A percentile compares a stretch with the other conserved stretches of the same genome.
These are phyloP conservation scores for Sternarchorhynchus goeldii DNA, from an alignment of 2,797 vertebrate species.

Conservation along the genomic window DNA sequence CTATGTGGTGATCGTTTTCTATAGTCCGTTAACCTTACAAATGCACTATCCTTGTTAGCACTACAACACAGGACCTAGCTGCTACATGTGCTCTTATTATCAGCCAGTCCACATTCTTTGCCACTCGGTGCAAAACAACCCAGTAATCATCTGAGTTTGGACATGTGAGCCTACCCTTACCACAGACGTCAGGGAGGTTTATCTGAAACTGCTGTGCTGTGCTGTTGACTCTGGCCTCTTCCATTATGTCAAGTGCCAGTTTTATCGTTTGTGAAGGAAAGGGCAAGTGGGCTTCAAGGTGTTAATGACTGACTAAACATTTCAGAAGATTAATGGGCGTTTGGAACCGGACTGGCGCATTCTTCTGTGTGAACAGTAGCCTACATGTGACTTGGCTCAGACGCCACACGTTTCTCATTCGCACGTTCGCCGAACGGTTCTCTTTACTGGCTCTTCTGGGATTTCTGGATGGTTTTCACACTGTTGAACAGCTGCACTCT, in stretches of 20 bases:
- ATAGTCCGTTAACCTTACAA: neutral
- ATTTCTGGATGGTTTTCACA: too few relatives aligned
- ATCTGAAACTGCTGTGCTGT: slow-evolving; percentile 6
- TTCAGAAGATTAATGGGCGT: slow-evolving; percentile 35
- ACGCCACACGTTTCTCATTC: slow-evolving; percentile 7
- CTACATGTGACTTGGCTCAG: neutral
- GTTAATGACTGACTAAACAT: slow-evolving; percentile 54
- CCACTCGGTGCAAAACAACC: neutral
- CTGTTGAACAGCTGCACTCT: too few relatives aligned
- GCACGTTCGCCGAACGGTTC: neutral
- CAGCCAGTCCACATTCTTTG: neutral
- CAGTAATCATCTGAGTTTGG: slow-evolving; percentile 1
- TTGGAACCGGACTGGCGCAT: slow-evolving; percentile 19
- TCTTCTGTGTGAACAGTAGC: neutral
- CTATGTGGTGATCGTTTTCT: neutral
- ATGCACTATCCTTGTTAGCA: neutral
- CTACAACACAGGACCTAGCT: neutral
- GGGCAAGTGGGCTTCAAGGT: slow-evolving; percentile 35
- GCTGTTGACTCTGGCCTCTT: slow-evolving; percentile 45
- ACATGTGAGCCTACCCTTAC: slow-evolving; percentile 1
- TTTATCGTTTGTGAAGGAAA: slow-evolving; percentile 45
- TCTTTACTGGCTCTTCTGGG: neutral
- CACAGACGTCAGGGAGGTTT: slow-evolving; percentile 17
- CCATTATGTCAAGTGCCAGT: slow-evolving; percentile 33
- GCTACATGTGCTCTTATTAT: neutral